Evolutionary conservation across 2,888 invertebrate genomes (phyloP).

Genomic region (Bugula neritina): DNA sequence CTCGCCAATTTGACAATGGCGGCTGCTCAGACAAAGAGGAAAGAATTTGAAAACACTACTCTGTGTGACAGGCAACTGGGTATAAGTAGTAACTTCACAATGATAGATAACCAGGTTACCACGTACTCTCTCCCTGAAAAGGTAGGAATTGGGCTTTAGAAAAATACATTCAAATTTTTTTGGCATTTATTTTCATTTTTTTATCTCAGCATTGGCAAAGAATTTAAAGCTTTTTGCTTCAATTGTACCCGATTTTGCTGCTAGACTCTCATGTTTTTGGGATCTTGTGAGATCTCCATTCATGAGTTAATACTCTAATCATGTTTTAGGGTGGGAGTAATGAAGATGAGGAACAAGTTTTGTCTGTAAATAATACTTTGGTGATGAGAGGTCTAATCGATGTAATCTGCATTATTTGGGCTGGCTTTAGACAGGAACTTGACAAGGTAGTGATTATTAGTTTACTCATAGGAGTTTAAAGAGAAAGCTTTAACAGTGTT

Average conservation of each 20-base stretch:
- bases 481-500: neutral
- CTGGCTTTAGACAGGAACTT: constrained; percentile 33
- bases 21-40: neutral
- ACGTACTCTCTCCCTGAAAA: neutral
- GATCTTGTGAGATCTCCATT: too few relatives aligned
- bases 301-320: too few relatives aligned
- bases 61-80: neutral
- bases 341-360: constrained; percentile 32
- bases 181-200: too few relatives aligned
- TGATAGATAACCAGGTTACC: neutral
- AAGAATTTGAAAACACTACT: neutral
- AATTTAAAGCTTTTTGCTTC: too few relatives aligned
- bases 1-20: constrained; percentile 11
- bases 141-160: neutral
- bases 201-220: too few relatives aligned
- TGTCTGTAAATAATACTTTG: constrained; percentile 34
- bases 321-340: neutral
- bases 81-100: neutral
- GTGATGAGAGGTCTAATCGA: constrained; percentile 40
- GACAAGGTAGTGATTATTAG: constrained; percentile 37
- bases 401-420: constrained; percentile 41
- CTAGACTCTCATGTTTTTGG: too few relatives aligned
- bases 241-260: too few relatives aligned
- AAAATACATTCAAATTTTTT: too few relatives aligned
- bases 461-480: neutral